Percentiles rank a stretch among this genome's conserved stretches.
These are phyloP conservation scores for Drosophila bocqueti DNA, from an alignment of 1,140 invertebrate species.

Conservation along the genomic window DNA sequence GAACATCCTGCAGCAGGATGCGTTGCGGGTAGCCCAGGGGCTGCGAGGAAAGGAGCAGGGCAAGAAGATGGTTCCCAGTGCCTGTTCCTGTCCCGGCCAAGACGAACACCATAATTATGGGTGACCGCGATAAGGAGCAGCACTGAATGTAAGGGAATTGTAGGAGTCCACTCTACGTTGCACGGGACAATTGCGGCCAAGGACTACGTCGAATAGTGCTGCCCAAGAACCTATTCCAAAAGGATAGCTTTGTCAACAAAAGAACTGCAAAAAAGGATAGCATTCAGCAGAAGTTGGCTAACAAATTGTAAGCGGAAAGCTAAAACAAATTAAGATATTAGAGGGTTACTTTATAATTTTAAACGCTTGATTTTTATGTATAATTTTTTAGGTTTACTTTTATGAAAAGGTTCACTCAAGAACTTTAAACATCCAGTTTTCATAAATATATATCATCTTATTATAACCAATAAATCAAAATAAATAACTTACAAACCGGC, in stretches of 20 bases:
- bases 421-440: too few relatives aligned
- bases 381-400: not conserved
- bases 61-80: conserved; percentile 5
- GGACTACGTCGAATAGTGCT: conserved; percentile 40
- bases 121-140: conserved; percentile 50
- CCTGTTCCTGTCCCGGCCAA: conserved; percentile 31
- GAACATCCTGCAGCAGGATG: conserved; percentile 79
- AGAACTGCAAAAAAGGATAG: not conserved
- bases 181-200: conserved; percentile 71
- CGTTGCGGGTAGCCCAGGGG: conserved; percentile 30
- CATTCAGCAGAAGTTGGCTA: not conserved
- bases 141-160: conserved; percentile 44
- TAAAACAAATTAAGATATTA: not conserved
- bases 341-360: not conserved
- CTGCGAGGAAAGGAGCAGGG: conserved; percentile 1
- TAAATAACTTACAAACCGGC: not conserved
- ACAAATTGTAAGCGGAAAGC: not conserved
- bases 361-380: not conserved
- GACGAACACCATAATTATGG: conserved; percentile 60
- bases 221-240: not conserved
- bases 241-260: not conserved
- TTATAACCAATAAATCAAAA: not conserved
- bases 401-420: not conserved
- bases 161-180: conserved; percentile 35
- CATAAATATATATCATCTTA: too few relatives aligned